Base-by-base conservation (phyloP, 2,113 vertebrate genomes). In the Gnathonemus echidnorhynchus region DNA sequence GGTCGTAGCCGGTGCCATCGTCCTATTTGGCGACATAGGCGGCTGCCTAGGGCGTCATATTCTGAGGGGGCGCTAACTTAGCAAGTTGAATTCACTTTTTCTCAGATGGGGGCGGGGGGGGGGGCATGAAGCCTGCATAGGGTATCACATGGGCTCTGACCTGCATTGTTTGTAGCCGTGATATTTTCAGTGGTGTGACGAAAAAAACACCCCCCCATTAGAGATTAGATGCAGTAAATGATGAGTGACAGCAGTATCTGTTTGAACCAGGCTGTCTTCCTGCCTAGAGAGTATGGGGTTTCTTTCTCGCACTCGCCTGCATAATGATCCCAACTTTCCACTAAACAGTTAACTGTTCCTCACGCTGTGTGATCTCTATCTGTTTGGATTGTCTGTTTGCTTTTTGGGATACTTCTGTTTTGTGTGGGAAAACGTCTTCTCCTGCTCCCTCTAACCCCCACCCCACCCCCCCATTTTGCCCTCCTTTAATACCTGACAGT, bases 261-360 rank as follows among this genome's bases (percentile, higher is more conserved):
- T 48, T 66, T 19, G 48, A 49, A 52, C 88, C 46, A 24, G 45
- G n/a, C 5, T 46, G 11, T 88, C 24, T 74, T 21, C 7, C 11
- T 7, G 42, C 53, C 87, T 5, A 39, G 31, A 17, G 3, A 15
- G 13, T 31, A 3, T 49, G 21, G 8, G 35, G n/a, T 42, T 2
- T 27, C 39, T 3, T 56, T 86, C 27, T 8, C 2, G 15, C 48
- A 21, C 84, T 11, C 5, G 1, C 85, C 86, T 49, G 24, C 6
- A 62, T 39, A n/a, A 52, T 3, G 24, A 31, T 84, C n/a, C 19
- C 31, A 42, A 48, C 86, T 77, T 91, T 88, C 88, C 92, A 92
- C 83, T 74, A 91, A 87, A 89, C 93, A 87, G 93, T 94, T 94
- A 94, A 93, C 89, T 35, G 91, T 89, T 91, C 90, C 89, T 90